Percentiles rank a stretch among this genome's conserved stretches.
phyloP scores from a whole-genome alignment of 2,797 vertebrate species.

The Parotocinclus haroldoi region DNA sequence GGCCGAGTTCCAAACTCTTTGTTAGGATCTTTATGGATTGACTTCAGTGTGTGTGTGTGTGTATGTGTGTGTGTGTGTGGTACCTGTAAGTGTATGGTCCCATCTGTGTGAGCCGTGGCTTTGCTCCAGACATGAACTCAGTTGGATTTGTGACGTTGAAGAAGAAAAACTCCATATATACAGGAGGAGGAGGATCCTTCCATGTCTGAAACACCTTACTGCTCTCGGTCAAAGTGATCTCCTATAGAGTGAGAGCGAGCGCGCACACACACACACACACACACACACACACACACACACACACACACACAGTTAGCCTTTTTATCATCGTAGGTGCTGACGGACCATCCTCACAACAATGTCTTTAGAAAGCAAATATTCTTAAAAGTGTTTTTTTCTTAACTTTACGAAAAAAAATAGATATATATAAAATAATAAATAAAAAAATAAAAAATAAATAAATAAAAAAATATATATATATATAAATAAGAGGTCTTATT shows the following conservation, averaged over 20 bases:
- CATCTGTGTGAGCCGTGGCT: conserved; percentile 61
- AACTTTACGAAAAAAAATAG: too few relatives aligned
- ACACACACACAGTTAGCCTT: background rate
- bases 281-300: conserved; percentile 22
- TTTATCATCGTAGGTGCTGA: too few relatives aligned
- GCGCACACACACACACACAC: conserved; percentile 36
- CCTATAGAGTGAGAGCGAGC: conserved; percentile 53
- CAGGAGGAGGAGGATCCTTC: conserved; percentile 73
- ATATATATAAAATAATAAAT: too few relatives aligned
- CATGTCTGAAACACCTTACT: conserved; percentile 73
- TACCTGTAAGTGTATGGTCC: conserved; percentile 79
- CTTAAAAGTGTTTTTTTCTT: too few relatives aligned
- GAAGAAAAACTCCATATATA: conserved; percentile 77
- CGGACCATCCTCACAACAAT: too few relatives aligned
- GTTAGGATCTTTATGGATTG: background rate
- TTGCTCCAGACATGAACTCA: conserved; percentile 55
- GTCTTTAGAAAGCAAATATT: too few relatives aligned
- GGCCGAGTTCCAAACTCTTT: too few relatives aligned
- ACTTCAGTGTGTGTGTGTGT: background rate
- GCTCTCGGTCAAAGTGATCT: conserved; percentile 72
- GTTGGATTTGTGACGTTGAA: conserved; percentile 72
- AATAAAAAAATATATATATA: too few relatives aligned
- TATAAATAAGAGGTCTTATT: too few relatives aligned
- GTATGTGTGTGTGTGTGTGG: background rate
- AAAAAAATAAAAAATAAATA: too few relatives aligned